Base-by-base conservation (phyloP, 1,140 invertebrate species). In the Heliconius congener region DNA sequence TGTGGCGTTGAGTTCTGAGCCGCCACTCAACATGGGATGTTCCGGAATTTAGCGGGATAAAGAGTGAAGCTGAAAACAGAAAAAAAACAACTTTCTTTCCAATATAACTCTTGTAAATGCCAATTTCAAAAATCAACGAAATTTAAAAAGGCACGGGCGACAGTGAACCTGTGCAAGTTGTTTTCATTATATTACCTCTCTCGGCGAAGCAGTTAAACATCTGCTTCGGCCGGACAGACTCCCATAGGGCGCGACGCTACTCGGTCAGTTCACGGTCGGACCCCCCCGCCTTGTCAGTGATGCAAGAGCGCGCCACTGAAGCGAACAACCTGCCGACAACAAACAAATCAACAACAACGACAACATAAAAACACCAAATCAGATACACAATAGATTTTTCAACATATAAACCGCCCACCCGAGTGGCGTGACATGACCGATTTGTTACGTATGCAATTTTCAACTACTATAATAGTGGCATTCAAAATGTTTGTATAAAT, bases 241-340 rank as follows among this genome's bases (percentile, higher is more conserved):
- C 92, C 92, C 92, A 94, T 83, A 86, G 86, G 87, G 91, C 90
- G 83, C 86, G 87, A 81, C 86, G 91, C 90, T 92, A 94, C 91
- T 94, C 93, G 85, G 87, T 82, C 84, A 91, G 80, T 73, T 92
- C 93, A 60, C 89, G 73, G 74, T 91, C 92, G 3, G 84, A 86
- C 83, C 89, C 87, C 66, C 85, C 86, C 94, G 95, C 96, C 88
- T 97, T 98, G 86, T 97, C 97, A 75, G 98, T 97, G 96, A 99
- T 98, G 94, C 98, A 99, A 0, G 98, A 99, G 77, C 98, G 96
- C 18, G 98, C 98, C 60, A 99, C 98, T 1, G 98, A 98, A 90
- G 99, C 98, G 93, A 99, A 99, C 83, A 99, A 95, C 89, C 92
- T 94, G 82, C 27, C 27, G 50, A 73, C 34, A 78, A 46, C n/a